Percentiles rank a stretch among this genome's conserved stretches.
Evolutionary conservation across 2,888 invertebrate genomes (phyloP).

Genomic region (Aproaerema taeniolella): DNA sequence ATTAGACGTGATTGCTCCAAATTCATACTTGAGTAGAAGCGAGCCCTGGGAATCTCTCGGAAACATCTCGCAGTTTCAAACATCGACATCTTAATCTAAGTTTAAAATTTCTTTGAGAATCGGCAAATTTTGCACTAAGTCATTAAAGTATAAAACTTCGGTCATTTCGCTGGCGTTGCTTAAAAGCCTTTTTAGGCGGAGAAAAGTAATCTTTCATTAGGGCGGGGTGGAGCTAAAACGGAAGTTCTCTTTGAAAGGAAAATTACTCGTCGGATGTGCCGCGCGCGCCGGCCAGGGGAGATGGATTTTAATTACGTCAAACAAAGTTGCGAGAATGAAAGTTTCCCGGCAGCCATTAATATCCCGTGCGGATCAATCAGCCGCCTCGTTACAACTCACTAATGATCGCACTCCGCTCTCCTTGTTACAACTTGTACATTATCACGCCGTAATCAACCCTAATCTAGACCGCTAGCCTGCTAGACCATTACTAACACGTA

Average conservation of each 20-base stretch:
- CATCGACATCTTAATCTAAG: conserved; percentile 76
- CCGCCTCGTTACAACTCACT: conserved; percentile 33
- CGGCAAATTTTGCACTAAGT: conserved; percentile 77
- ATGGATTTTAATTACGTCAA: conserved; percentile 76
- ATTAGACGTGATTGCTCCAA: conserved; percentile 67
- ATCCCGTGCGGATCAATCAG: conserved; percentile 30
- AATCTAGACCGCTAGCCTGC: conserved; percentile 28
- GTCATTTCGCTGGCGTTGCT: conserved; percentile 75
- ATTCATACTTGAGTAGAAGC: conserved; percentile 65
- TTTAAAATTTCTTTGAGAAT: conserved; percentile 75
- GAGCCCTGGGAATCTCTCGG: conserved; percentile 51
- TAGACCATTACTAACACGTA: conserved; percentile 32
- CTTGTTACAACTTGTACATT: conserved; percentile 29
- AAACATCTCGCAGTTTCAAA: conserved; percentile 69
- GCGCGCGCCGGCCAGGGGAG: conserved; percentile 55
- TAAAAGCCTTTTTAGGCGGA: conserved; percentile 77
- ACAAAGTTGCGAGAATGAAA: conserved; percentile 57
- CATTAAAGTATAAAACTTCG: conserved; percentile 78
- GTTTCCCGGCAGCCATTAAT: conserved; percentile 40
- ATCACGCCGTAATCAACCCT: conserved; percentile 27
- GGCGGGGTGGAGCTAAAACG: conserved; percentile 72
- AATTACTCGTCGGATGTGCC: conserved; percentile 72
- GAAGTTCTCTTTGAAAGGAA: conserved; percentile 77
- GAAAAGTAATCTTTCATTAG: conserved; percentile 78
- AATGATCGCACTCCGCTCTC: conserved; percentile 28